These are phyloP conservation scores for Caradrina clavipalpis DNA, from an alignment of 2,888 invertebrate genomes.

Conservation along the genomic window DNA sequence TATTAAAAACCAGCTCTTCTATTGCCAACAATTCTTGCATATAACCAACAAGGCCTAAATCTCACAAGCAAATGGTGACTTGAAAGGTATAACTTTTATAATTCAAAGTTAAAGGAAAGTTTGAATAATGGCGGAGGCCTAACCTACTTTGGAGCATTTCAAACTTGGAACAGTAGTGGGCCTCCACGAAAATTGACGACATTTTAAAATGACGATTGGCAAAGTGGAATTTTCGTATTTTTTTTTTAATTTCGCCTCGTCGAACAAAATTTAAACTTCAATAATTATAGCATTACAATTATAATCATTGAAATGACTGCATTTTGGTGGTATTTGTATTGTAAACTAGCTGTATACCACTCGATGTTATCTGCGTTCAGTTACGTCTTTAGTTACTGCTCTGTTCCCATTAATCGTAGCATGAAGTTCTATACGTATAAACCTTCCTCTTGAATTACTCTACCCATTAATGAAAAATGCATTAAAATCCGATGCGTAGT, in stretches of 20 bases:
- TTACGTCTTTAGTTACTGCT: no score
- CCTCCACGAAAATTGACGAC: constrained; percentile 25
- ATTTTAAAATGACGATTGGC: constrained; percentile 27
- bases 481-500: no score
- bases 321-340: no score
- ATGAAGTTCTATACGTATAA: no score
- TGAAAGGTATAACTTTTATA: constrained; percentile 71
- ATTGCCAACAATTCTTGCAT: constrained; percentile 54
- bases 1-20: constrained; percentile 5
- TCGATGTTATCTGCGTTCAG: no score
- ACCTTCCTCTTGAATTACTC: no score
- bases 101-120: constrained; percentile 66
- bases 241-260: background rate
- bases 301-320: no score
- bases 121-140: constrained; percentile 47
- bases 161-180: constrained; percentile 33
- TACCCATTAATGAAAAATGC: no score
- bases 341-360: no score
- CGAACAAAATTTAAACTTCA: no score
- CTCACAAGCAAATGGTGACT: constrained; percentile 54
- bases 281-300: no score
- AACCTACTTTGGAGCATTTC: constrained; percentile 42
- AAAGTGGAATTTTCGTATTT: background rate
- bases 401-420: no score
- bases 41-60: constrained; percentile 56